Conservation (phyloP, 2,888 invertebrate genomes). For the Xanthostigma xanthostigma region DNA sequence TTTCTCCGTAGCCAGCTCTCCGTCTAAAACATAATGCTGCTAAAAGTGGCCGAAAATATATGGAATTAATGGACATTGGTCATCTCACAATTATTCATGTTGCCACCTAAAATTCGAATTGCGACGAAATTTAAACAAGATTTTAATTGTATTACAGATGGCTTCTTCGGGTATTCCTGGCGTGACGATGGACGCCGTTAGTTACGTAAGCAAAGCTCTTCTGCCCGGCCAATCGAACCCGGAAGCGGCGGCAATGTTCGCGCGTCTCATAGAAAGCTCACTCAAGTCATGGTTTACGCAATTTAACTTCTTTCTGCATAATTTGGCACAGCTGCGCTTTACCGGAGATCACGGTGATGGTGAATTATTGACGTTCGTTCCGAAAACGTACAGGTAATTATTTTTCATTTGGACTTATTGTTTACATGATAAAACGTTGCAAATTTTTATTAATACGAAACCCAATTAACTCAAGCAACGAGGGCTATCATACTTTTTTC, state of each 20-base stretch:
- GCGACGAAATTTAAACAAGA: neutral
- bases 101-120: no score
- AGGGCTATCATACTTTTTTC: no score
- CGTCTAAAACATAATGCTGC: no score
- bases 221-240: constrained; percentile 81
- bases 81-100: constrained; percentile 1
- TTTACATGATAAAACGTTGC: constrained; percentile 6
- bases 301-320: constrained; percentile 96
- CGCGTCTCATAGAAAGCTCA: constrained; percentile 89
- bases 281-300: constrained; percentile 88
- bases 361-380: constrained; percentile 82
- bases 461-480: no score
- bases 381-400: constrained; percentile 68
- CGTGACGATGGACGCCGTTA: constrained; percentile 80
- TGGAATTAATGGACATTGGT: neutral
- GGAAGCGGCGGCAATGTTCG: constrained; percentile 93
- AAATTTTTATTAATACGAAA: constrained; percentile 4
- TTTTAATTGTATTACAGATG: constrained; percentile 45
- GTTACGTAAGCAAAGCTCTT: constrained; percentile 81
- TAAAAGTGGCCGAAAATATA: no score
- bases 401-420: no score
- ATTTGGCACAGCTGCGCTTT: constrained; percentile 84
- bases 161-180: constrained; percentile 82
- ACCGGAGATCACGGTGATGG: constrained; percentile 72
- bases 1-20: no score